Evolutionary conservation across 2,888 invertebrate genomes (phyloP).

Genomic region (Limenitis camilla): DNA sequence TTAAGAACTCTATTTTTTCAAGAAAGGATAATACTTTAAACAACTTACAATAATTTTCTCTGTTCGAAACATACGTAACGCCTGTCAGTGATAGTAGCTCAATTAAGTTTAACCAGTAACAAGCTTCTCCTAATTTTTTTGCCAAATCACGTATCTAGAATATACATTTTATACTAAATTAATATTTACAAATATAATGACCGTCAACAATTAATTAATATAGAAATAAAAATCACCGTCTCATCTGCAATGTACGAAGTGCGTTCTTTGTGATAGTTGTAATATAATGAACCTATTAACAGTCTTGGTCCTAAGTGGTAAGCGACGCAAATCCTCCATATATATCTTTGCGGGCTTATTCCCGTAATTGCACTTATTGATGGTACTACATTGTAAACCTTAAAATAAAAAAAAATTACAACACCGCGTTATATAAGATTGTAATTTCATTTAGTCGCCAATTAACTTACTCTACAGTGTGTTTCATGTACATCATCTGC

Average conservation of each 20-base stretch:
- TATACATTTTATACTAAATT: conserved; percentile 1
- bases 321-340: conserved; percentile 94
- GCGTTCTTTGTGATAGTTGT: conserved; percentile 84
- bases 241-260: conserved; percentile 74
- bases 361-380: conserved; percentile 97
- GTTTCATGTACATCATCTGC: conserved; percentile 96
- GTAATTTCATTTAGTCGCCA: background rate
- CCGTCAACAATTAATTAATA: background rate
- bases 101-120: conserved; percentile 88
- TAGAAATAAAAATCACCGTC: conserved; percentile 46
- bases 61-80: conserved; percentile 94
- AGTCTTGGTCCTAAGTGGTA: conserved; percentile 93
- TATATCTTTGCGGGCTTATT: conserved; percentile 91
- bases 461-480: conserved; percentile 88
- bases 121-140: conserved; percentile 78
- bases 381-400: conserved; percentile 96
- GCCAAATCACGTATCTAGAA: conserved; percentile 70
- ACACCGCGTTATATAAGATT: background rate
- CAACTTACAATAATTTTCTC: conserved; percentile 94
- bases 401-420: conserved; percentile 18
- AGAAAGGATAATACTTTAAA: no score
- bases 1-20: no score
- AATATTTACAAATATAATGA: background rate
- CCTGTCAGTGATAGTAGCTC: conserved; percentile 91
- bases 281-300: conserved; percentile 90